These are phyloP conservation scores for Agapornis roseicollis DNA, from an alignment of 2,113 vertebrate species.

Conservation along the genomic window DNA sequence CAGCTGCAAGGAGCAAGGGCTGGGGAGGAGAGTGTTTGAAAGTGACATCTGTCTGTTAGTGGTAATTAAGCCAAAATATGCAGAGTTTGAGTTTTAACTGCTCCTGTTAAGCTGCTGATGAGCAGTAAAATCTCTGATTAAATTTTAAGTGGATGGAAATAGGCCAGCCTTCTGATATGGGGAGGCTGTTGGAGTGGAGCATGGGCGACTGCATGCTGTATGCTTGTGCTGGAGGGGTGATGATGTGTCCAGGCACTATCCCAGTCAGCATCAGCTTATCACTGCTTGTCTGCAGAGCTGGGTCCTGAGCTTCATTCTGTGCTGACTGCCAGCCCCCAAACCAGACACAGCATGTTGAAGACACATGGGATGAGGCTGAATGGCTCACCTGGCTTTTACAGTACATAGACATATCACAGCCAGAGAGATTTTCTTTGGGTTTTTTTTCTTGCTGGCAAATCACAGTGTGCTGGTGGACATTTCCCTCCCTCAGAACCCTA, in stretches of 20 bases:
- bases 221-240: background rate
- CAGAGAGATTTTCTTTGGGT: background rate
- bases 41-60: slow-evolving; percentile 74
- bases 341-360: background rate
- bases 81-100: slow-evolving; percentile 71
- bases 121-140: slow-evolving; percentile 80
- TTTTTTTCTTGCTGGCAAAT: background rate
- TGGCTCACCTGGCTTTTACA: background rate
- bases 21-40: slow-evolving; percentile 20
- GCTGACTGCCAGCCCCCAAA: background rate
- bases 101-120: slow-evolving; percentile 73
- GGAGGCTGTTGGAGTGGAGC: slow-evolving; percentile 51
- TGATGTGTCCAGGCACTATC: background rate
- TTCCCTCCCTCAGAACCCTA: background rate
- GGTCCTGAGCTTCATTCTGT: background rate
- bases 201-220: background rate
- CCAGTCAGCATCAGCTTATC: background rate
- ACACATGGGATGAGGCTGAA: background rate
- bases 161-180: slow-evolving; percentile 35
- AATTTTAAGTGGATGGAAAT: slow-evolving; percentile 74
- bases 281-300: background rate
- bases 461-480: background rate
- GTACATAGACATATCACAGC: background rate
- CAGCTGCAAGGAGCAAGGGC: slow-evolving; percentile 40
- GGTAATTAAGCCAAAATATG: slow-evolving; percentile 73